A percentile compares a stretch with the other conserved stretches of the same genome.
Evolutionary conservation across 2,113 vertebrate species (phyloP).

Genomic region (Gymnarchus niloticus): DNA sequence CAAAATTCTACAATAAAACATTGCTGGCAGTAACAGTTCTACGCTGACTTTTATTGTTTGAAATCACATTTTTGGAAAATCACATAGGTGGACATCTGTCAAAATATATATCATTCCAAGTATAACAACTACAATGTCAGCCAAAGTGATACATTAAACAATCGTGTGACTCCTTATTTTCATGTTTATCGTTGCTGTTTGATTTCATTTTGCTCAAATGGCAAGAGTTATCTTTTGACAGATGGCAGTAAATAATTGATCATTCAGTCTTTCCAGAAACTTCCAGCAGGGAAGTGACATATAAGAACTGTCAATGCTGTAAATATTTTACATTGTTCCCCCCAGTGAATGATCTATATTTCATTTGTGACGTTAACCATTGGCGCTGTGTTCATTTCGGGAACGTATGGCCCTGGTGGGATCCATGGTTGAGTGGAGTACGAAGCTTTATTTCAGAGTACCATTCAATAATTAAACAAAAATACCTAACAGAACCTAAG

Average conservation of each 20-base stretch:
- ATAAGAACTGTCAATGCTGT: slow-evolving; percentile 42
- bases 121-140: background rate
- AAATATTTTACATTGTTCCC: slow-evolving; percentile 50
- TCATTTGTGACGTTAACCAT: slow-evolving; percentile 40
- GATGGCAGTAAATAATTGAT: slow-evolving; percentile 43
- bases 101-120: background rate
- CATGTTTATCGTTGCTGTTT: slow-evolving; percentile 34
- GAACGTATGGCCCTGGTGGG: slow-evolving; percentile 19
- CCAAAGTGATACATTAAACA: background rate
- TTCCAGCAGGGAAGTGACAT: slow-evolving; percentile 41
- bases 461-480: slow-evolving; percentile 34
- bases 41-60: background rate
- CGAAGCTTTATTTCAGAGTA: slow-evolving; percentile 24
- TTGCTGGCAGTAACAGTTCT: background rate
- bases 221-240: slow-evolving; percentile 33
- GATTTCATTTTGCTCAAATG: slow-evolving; percentile 32
- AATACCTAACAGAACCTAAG: slow-evolving; percentile 24
- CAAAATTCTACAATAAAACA: background rate
- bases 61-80: background rate
- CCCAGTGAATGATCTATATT: slow-evolving; percentile 48
- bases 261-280: slow-evolving; percentile 28
- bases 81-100: background rate
- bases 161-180: slow-evolving; percentile 21
- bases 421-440: background rate
- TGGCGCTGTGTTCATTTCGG: slow-evolving; percentile 23